These are phyloP conservation scores for Drosophila bunnanda DNA, from an alignment of 2,888 invertebrate species.

Conservation along the genomic window DNA sequence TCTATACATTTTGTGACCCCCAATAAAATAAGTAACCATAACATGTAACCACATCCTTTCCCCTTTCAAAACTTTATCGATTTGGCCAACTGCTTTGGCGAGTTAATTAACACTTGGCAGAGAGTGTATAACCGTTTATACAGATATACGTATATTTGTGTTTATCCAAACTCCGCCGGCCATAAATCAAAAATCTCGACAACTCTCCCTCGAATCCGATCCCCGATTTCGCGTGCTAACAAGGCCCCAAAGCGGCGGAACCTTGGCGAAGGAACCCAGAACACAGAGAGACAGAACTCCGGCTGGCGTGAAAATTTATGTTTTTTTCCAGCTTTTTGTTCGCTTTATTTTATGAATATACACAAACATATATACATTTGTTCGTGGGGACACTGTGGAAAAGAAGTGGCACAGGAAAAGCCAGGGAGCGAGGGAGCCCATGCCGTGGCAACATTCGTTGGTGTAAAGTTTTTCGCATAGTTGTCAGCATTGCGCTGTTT, in stretches of 20 bases:
- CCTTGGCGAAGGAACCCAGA: slow-evolving; percentile 50
- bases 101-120: slow-evolving; percentile 36
- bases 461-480: slow-evolving; percentile 80
- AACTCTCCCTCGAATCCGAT: slow-evolving; percentile 47
- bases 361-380: background rate
- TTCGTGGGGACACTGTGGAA: slow-evolving; percentile 17
- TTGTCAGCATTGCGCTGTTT: slow-evolving; percentile 83
- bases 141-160: slow-evolving; percentile 23
- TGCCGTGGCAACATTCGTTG: slow-evolving; percentile 43
- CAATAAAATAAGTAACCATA: no score
- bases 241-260: slow-evolving; percentile 54
- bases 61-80: background rate
- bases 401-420: slow-evolving; percentile 24
- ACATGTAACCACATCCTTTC: background rate
- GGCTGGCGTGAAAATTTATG: slow-evolving; percentile 77
- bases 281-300: slow-evolving; percentile 15
- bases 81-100: slow-evolving; percentile 6
- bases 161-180: slow-evolving; percentile 44
- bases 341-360: slow-evolving; percentile 36
- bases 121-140: slow-evolving; percentile 20
- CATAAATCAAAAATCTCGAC: slow-evolving; percentile 78
- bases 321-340: slow-evolving; percentile 55
- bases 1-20: background rate
- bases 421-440: slow-evolving; percentile 19
- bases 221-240: slow-evolving; percentile 71